Conservation (phyloP, 64 coral and sea anemone genomes). For the Stichodactyla helianthus region DNA sequence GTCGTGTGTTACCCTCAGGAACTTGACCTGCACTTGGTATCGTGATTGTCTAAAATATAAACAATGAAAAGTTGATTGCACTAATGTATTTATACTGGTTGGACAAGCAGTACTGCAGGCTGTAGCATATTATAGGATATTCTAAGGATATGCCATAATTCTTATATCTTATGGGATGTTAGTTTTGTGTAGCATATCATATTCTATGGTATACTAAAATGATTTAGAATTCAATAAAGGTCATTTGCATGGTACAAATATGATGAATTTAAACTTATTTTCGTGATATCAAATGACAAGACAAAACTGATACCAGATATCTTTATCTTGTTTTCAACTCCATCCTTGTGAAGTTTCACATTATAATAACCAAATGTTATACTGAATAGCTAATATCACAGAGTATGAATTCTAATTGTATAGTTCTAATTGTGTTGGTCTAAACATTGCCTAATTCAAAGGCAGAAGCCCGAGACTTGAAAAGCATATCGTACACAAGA, state of each 20-base stretch:
- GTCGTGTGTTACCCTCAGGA: constrained; percentile 1
- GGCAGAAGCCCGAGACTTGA: not conserved
- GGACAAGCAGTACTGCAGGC: too few relatives aligned
- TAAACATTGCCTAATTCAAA: not conserved
- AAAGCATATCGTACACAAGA: not conserved
- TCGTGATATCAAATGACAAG: not conserved
- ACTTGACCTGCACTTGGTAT: constrained; percentile 51
- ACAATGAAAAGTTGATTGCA: not conserved
- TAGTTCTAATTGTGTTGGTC: not conserved
- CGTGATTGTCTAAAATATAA: constrained; percentile 49
- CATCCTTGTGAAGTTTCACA: not conserved
- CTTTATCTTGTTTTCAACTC: not conserved
- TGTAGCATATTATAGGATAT: too few relatives aligned
- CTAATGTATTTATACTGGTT: too few relatives aligned
- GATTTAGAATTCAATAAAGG: not conserved
- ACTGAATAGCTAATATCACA: not conserved
- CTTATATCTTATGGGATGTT: too few relatives aligned
- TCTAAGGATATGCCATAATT: too few relatives aligned
- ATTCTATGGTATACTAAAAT: not conserved
- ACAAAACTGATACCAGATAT: not conserved
- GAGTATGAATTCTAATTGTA: not conserved
- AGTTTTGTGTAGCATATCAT: not conserved
- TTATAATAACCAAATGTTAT: not conserved
- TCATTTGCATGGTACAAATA: not conserved
- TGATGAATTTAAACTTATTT: not conserved